Evolutionary conservation across 2,113 vertebrate species (phyloP), one percentile per base, ranked within the genome.

Genomic region (Odocoileus virginianus): DNA sequence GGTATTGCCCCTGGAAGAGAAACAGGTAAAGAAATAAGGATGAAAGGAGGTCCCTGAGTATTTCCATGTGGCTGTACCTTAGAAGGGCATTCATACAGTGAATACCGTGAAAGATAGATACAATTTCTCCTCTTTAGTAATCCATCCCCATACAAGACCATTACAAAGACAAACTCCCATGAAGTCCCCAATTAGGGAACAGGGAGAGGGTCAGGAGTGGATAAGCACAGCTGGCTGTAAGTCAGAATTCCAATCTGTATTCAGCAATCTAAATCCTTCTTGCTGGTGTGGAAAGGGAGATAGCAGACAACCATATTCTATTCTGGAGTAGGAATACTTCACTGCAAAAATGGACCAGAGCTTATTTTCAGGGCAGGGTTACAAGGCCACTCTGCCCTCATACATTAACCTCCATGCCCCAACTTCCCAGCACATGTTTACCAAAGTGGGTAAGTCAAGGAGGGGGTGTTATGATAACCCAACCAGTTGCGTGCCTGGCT

Each of bases 401-500:
- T 47, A 76, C 90, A 89, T 85, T 87, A 91, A 78, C 87, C 64
- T 82, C 94, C 27, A 10, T 3, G 45, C 9, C 89, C 54, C 45
- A 40, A 14, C 4, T 16, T 47, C 16, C 64, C 84, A 14, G 7
- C 45, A n/a, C 71, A 28, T 81, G 76, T 83, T 86, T 86, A 82
- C 91, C 9, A 19, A 97, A 64, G 82, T 15, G 55, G 78, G 60
- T 40, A 83, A 27, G 57, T 87, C 17, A 50, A 28, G 81, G 15
- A 61, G 13, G 12, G 60, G 61, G 17, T 30, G 67, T 82, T 27
- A 1, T n/a, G 81, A 79, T 50, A 88, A 93, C 47, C 85, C 23
- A 36, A 94, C 76, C 90, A 97, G 92, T 94, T 97, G 97, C 92
- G 7, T 15, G 30, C 92, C 82, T 0, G 14, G 81, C 90, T 87